phyloP scores from a whole-genome alignment of 2,113 vertebrate genomes.

The Progne subis region DNA sequence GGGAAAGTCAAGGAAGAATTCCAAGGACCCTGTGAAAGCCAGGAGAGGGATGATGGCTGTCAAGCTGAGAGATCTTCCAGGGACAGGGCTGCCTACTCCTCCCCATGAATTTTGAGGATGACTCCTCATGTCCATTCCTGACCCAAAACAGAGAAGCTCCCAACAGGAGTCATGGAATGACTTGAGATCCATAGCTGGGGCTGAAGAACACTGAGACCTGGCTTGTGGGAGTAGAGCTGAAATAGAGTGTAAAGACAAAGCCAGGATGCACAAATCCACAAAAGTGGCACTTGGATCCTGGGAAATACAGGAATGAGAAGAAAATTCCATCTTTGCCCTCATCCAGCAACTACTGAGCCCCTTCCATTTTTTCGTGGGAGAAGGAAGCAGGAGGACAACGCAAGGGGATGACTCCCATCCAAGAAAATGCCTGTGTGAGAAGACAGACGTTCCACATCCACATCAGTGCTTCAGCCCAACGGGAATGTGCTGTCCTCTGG shows the following conservation, averaged over 20 bases:
- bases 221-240: neutral
- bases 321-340: neutral
- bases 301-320: neutral
- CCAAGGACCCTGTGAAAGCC: neutral
- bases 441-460: neutral
- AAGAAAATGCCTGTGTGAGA: constrained; percentile 42
- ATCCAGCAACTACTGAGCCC: neutral
- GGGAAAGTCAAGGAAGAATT: neutral
- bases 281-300: neutral
- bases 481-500: constrained; percentile 5
- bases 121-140: neutral
- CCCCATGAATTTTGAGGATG: neutral
- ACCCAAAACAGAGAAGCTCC: neutral
- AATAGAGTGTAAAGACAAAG: neutral
- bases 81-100: neutral
- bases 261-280: neutral
- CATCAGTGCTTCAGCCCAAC: neutral
- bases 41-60: neutral
- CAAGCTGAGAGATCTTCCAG: neutral
- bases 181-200: accelerated
- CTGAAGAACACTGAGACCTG: neutral
- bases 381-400: neutral
- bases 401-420: constrained; percentile 53
- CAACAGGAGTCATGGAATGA: neutral
- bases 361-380: neutral